These are phyloP conservation scores for Dendrocincla fuliginosa DNA, from an alignment of 2,797 vertebrate genomes.

Conservation along the genomic window DNA sequence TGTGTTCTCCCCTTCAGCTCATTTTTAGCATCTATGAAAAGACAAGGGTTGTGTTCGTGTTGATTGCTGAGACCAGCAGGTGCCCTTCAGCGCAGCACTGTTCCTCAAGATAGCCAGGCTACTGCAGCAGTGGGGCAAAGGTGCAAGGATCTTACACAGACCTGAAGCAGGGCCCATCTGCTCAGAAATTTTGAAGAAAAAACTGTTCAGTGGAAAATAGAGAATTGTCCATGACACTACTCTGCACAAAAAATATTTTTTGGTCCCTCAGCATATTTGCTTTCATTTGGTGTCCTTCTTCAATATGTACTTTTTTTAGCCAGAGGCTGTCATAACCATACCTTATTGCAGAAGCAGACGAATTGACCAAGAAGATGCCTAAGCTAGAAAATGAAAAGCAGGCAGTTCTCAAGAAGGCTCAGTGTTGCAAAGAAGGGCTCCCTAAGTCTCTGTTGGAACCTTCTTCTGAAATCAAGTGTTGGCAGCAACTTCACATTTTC, in stretches of 20 bases:
- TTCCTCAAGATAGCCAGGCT: background rate
- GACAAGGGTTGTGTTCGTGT: background rate
- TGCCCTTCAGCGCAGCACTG: background rate
- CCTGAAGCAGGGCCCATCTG: background rate
- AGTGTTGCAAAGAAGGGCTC: background rate
- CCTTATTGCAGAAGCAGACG: background rate
- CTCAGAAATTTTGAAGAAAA: background rate
- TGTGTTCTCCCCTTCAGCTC: background rate
- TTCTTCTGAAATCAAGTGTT: background rate
- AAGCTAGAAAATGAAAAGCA: background rate
- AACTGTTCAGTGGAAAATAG: background rate
- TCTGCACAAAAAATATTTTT: background rate
- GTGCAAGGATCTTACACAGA: background rate
- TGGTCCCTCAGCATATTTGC: background rate
- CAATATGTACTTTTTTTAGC: background rate
- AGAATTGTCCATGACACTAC: background rate
- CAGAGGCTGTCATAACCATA: background rate
- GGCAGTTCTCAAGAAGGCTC: background rate
- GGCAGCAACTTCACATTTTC: background rate
- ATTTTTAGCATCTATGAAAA: background rate
- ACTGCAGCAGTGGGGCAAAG: background rate
- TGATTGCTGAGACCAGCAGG: background rate
- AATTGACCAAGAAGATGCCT: background rate
- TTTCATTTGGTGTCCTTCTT: background rate
- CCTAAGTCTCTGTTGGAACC: background rate